Base-by-base conservation (phyloP, 2,888 invertebrate genomes). In the Liodrosophila aerea region DNA sequence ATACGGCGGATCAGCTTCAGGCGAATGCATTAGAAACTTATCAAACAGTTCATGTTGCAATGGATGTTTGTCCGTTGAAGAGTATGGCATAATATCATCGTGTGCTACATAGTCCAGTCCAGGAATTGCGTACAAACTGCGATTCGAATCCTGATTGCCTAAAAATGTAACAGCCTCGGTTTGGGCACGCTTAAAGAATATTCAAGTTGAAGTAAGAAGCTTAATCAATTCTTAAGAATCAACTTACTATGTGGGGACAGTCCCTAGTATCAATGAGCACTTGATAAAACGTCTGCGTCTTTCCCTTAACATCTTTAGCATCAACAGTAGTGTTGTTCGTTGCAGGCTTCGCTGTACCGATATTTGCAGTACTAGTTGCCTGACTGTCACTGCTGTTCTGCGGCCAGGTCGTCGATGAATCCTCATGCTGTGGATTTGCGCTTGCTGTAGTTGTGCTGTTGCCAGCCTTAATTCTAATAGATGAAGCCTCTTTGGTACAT, bases 91-190 rank as follows among this genome's bases (percentile, higher is more conserved):
- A 72, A 99, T 95, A 90, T 99, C 99, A 87, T 98, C 97, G 87
- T 99, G 99, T 0, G 97, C 97, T 7, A 99, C 98, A 89, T 99
- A 99, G 91, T 99, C 99, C 66, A 99, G 91, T 0, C 99, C 99
- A 5, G 98, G 98, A 86, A 98, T 98, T 1, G 98, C 98, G 89
- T 98, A 98, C 29, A 98, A 91, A 87, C 97, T 98, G 57, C 98
- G 93, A 85, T 96, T 97, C 11, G 97, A 97, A 88, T 98, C 98
- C 89, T 98, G 98, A 90, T 97, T 98, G 12, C 98, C 98, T 45
- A 99, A 92, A 90, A 99, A 98, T 0, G 98, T 98, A 1, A 98
- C 98, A 4, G 98, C 97, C 91, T 98, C 98, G 2, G 98, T 97
- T 91, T 98, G 98, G n/a, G 98, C 98, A 84, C 98, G 93, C 98